A percentile compares a stretch with the other conserved stretches of the same genome.
Conservation (phyloP, 2,888 invertebrate genomes). For the Homarus gammarus region DNA sequence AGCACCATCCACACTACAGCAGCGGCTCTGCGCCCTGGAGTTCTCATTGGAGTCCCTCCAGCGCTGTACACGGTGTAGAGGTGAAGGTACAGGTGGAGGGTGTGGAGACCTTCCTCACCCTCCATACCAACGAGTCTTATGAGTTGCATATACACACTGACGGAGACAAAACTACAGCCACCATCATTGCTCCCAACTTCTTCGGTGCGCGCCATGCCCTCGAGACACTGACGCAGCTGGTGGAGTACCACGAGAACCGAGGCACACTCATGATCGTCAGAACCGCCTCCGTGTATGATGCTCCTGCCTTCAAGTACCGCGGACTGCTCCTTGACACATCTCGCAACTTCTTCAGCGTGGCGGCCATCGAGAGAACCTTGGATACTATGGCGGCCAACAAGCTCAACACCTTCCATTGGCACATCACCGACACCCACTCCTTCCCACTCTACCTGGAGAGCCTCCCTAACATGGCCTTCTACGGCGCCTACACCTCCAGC, state of each 20-base stretch:
- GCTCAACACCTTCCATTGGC: no score
- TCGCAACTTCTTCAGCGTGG: slow-evolving; percentile 89
- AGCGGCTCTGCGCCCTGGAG: slow-evolving; percentile 20
- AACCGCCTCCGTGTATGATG: slow-evolving; percentile 81
- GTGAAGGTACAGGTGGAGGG: background rate
- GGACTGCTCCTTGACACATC: slow-evolving; percentile 94
- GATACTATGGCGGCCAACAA: slow-evolving; percentile 97
- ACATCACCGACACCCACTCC: no score
- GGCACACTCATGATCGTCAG: slow-evolving; percentile 70
- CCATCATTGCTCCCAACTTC: slow-evolving; percentile 81
- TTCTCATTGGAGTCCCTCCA: background rate
- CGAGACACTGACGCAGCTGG: slow-evolving; percentile 86
- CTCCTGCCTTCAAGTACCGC: slow-evolving; percentile 92
- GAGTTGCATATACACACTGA: slow-evolving; percentile 78
- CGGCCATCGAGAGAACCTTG: slow-evolving; percentile 82
- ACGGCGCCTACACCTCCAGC: no score
- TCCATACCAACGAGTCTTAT: slow-evolving; percentile 85
- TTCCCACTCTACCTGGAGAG: no score
- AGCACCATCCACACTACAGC: slow-evolving; percentile 33
- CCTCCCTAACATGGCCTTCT: no score
- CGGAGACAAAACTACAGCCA: slow-evolving; percentile 66
- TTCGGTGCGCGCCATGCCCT: slow-evolving; percentile 88
- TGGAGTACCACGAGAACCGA: slow-evolving; percentile 80
- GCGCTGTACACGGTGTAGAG: no score
- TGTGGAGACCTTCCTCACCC: slow-evolving; percentile 19